A percentile compares a stretch with the other conserved stretches of the same genome.
phyloP scores from a whole-genome alignment of 1,140 invertebrate species.

The Hylaeus anthracinus region DNA sequence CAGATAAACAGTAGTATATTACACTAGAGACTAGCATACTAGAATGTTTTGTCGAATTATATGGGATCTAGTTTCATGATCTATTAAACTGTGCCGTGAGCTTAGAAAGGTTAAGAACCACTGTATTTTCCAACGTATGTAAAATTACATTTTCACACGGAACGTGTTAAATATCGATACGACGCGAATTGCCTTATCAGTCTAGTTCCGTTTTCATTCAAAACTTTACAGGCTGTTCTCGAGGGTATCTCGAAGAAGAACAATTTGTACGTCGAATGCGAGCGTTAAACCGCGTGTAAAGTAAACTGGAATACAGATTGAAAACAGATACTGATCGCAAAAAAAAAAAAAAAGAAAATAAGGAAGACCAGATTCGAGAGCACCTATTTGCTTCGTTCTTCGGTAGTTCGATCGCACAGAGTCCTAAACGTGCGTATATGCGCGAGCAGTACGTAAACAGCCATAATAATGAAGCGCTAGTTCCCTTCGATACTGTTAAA shows the following conservation, averaged over 20 bases:
- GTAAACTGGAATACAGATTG: background rate
- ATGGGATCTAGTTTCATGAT: no score
- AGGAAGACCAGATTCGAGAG: slow-evolving; percentile 3
- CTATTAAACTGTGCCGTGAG: no score
- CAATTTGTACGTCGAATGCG: background rate
- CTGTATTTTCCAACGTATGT: background rate
- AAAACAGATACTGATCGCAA: background rate
- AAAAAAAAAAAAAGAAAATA: background rate
- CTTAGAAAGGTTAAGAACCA: no score
- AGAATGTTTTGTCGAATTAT: no score
- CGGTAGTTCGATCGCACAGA: slow-evolving; percentile 19
- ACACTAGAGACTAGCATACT: no score
- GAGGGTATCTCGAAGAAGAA: background rate
- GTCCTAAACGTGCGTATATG: slow-evolving; percentile 24
- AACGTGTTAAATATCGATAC: background rate
- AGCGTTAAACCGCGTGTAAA: background rate
- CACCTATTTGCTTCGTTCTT: slow-evolving; percentile 15
- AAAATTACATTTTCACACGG: background rate
- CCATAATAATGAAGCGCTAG: slow-evolving; percentile 42
- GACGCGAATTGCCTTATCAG: no score
- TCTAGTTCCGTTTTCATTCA: background rate
- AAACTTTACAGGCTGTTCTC: background rate
- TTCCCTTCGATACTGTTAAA: slow-evolving; percentile 21
- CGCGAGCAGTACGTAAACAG: slow-evolving; percentile 15
- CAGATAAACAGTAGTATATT: no score